phyloP scores from a whole-genome alignment of 2,888 invertebrate genomes.

The Cybosia mesomella region DNA sequence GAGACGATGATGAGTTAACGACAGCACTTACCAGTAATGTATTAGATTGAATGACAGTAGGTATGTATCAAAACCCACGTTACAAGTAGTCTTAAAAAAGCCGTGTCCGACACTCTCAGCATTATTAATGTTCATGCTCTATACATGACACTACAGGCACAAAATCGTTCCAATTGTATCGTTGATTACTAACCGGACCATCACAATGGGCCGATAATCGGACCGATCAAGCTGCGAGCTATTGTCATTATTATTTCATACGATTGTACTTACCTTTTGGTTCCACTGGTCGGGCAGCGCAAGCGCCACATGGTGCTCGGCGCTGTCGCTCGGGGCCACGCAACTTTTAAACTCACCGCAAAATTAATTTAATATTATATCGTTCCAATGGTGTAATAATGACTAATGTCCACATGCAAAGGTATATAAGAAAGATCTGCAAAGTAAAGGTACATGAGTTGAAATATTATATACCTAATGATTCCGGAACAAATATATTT shows the following conservation, averaged over 20 bases:
- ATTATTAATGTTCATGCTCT: slow-evolving; percentile 41
- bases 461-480: too few relatives aligned
- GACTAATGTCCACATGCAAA: slow-evolving; percentile 27
- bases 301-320: slow-evolving; percentile 75
- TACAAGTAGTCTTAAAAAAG: neutral
- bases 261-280: slow-evolving; percentile 58
- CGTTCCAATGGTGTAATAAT: slow-evolving; percentile 58
- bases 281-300: slow-evolving; percentile 44
- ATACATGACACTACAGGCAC: slow-evolving; percentile 51
- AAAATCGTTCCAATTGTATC: slow-evolving; percentile 55
- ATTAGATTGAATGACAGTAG: neutral
- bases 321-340: slow-evolving; percentile 69
- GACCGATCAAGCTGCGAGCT: slow-evolving; percentile 60
- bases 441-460: too few relatives aligned
- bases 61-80: neutral
- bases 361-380: slow-evolving; percentile 79
- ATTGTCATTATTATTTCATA: slow-evolving; percentile 66
- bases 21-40: neutral
- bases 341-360: slow-evolving; percentile 72
- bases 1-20: slow-evolving; percentile 1
- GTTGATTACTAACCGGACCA: slow-evolving; percentile 56
- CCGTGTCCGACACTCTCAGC: slow-evolving; percentile 38
- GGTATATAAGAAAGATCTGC: too few relatives aligned
- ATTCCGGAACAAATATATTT: too few relatives aligned
- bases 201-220: slow-evolving; percentile 64